Base-by-base conservation (phyloP, 2,113 vertebrate species). In the Amphilophus citrinellus region DNA sequence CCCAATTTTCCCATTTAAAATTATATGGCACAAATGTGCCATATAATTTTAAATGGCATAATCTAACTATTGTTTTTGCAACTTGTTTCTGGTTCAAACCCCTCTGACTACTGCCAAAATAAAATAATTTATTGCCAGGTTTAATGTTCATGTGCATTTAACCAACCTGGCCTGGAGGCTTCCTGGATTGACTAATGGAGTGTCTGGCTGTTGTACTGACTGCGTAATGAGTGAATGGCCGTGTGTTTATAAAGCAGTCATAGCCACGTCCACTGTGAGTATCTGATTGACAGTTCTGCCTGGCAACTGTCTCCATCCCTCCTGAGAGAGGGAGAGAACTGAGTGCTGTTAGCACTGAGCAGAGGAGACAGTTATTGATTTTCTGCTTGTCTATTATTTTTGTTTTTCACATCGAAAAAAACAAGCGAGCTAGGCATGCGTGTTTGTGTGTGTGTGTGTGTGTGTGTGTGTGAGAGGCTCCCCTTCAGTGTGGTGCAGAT, bases 301-400 rank as follows among this genome's bases (percentile, higher is more conserved):
- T 89, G 85, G 89, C 82, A 91, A 91, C 93, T 83, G 87, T 86
- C 83, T 93, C 37, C 6, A 65, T 79, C 80, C 73, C 83, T 85
- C 88, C 84, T 61, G 68, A 88, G 84, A 87, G 78, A 81, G 39
- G 56, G 1, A 76, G 84, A 86, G 83, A 90, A 61, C 68, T 78
- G 88, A 88, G 88, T 62, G 92, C 85, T 89, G 88, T 94, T 93
- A 91, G 92, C 89, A 62, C 88, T 79, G 90, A 90, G 84, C 83
- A 82, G 73, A 87, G 86, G 84, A 91, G 92, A 92, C 92, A 87
- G 77, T 75, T 92, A 95, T 95, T 91, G 94, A 95, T 95, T 95
- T 92, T 90, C 86, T 86, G 71, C 86, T 91, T 84, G 85, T 91
- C 92, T 93, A 90, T 95, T 93, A 92, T 94, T 94, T 94, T 94